phyloP scores from a whole-genome alignment of 2,797 vertebrate species.

The Buceros bicornis region DNA sequence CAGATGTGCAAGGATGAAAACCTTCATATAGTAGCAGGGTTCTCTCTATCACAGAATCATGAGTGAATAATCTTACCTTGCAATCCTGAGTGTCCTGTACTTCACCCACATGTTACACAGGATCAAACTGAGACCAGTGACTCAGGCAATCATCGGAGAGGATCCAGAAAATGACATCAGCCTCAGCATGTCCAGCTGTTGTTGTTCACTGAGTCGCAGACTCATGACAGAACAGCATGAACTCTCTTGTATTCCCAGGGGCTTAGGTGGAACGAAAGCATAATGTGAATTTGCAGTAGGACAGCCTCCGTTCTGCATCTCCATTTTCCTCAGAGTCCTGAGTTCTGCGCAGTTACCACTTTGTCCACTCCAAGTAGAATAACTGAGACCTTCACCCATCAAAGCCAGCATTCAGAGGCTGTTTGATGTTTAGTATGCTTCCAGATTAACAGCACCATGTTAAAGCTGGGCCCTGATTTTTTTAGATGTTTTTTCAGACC shows the following conservation, averaged over 20 bases:
- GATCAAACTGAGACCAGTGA: background rate
- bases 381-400: background rate
- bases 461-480: background rate
- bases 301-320: background rate
- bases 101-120: background rate
- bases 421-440: background rate
- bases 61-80: background rate
- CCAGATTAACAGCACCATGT: background rate
- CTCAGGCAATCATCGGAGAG: conserved; percentile 24
- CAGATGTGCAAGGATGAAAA: background rate
- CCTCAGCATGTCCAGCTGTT: conserved; percentile 53
- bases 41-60: background rate
- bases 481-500: background rate
- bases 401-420: background rate
- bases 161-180: conserved; percentile 44
- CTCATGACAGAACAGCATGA: conserved; percentile 53
- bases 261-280: conserved; percentile 49
- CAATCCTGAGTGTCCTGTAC: background rate
- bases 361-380: background rate
- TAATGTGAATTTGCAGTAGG: background rate
- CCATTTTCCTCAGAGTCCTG: background rate
- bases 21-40: background rate
- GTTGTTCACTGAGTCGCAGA: conserved; percentile 24
- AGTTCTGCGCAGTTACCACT: background rate
- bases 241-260: conserved; percentile 53